Percentiles rank a stretch among this genome's conserved stretches.
phyloP scores from a whole-genome alignment of 2,888 invertebrate genomes.

The Auanema sp. region DNA sequence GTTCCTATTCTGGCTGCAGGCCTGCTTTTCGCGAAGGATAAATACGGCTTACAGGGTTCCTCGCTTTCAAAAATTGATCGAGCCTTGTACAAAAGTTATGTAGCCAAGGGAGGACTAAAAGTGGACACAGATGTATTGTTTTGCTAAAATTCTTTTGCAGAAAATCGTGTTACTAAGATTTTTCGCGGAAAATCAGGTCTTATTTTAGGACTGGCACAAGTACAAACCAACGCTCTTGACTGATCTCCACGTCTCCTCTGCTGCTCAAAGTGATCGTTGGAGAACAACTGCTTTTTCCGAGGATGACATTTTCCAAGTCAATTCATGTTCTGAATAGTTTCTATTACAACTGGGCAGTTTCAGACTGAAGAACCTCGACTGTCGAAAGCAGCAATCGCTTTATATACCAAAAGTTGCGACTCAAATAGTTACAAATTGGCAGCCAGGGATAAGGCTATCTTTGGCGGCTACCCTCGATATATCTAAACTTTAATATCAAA shows the following conservation, averaged over 20 bases:
- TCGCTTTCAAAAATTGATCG: constrained; percentile 23
- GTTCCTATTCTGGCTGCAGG: constrained; percentile 29
- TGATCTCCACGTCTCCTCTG: constrained; percentile 24
- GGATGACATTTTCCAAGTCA: constrained; percentile 38
- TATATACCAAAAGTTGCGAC: constrained; percentile 12
- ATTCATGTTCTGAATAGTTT: too few relatives aligned
- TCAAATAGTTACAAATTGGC: constrained; percentile 1
- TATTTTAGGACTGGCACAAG: constrained; percentile 31
- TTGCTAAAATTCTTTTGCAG: neutral
- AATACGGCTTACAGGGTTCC: constrained; percentile 37
- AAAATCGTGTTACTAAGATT: too few relatives aligned
- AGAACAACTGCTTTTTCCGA: constrained; percentile 36
- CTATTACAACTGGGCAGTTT: neutral
- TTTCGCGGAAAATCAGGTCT: constrained; percentile 1
- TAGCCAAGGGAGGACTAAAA: constrained; percentile 24
- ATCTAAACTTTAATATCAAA: neutral
- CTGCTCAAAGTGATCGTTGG: constrained; percentile 18
- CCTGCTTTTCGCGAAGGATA: constrained; percentile 38
- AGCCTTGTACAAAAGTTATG: constrained; percentile 32
- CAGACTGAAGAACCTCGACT: constrained; percentile 16
- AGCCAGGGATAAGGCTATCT: constrained; percentile 10
- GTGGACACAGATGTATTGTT: constrained; percentile 18
- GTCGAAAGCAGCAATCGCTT: neutral
- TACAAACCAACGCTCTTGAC: constrained; percentile 41
- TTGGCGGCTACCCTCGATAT: constrained; percentile 8